Evolutionary conservation across 2,888 invertebrate genomes (phyloP), one percentile per base, ranked within the genome.

Genomic region (Scaptomyza flava): DNA sequence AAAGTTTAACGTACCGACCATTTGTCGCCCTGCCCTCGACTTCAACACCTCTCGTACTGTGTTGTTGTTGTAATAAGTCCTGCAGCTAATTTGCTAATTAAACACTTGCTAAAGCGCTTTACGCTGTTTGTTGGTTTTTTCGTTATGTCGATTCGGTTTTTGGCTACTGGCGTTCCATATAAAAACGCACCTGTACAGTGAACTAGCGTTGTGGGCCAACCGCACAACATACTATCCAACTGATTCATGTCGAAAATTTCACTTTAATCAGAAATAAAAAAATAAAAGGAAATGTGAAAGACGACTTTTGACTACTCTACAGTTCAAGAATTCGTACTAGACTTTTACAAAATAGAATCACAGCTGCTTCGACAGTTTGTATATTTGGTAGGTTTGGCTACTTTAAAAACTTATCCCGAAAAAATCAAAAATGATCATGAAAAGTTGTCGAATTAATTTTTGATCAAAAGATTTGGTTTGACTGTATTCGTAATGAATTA

Each of bases 211-310:
- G 14, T 27, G 27, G 23, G 61, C 48, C 31, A 45, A 51, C 54
- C 8, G 20, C 45, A 43, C 59, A 68, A 23, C 20, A 36, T 17
- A 68, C 33, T 48, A 12, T 48, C 62, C 63, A 72, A 81, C 53
- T 66, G 76, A 85, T 68, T 76, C 83, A 77, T 76, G 72, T 66
- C 59, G 66, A 66, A 86, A 86, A 81, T 81, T 81, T 86, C 86
- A 77, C 78, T 77, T 77, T 34, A 59, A 65, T 56, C 61, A 41
- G 45, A 62, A 6, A 27, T 27, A 27, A 41, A 53, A 53, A 47
- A 56, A 56, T 66, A 1, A 6, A 12, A 12, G 8, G 11, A 48
- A 47, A 17, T 17, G 11, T 27, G 1, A 11, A 38, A 12, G 11
- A 3, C 51, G 14, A 23, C 7, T 38, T 8, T 14, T 7, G 14